Percentiles rank a stretch among this genome's conserved stretches.
Conservation (phyloP, 2,888 invertebrate species). For the Leptinotarsa rubiginosa region DNA sequence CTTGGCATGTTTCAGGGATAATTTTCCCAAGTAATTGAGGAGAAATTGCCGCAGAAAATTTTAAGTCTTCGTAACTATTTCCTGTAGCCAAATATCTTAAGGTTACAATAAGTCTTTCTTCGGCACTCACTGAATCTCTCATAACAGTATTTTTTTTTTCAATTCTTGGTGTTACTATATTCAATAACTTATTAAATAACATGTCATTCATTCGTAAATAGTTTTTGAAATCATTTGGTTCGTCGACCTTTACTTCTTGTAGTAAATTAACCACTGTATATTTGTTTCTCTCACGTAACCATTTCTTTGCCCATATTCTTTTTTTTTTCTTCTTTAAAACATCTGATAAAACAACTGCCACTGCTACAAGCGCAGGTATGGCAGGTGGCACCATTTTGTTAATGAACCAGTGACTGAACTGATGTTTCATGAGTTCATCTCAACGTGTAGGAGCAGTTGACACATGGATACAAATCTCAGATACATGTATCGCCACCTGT, state of each 20-base stretch:
- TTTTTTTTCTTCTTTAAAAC: conserved; percentile 13
- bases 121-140: conserved; percentile 4
- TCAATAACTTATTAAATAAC: conserved; percentile 11
- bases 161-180: conserved; percentile 12
- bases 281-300: conserved; percentile 25
- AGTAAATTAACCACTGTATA: conserved; percentile 22
- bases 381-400: conserved; percentile 11
- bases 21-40: neutral
- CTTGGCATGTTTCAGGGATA: conserved; percentile 1
- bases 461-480: conserved; percentile 27
- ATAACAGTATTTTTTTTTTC: conserved; percentile 9
- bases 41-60: neutral
- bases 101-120: conserved; percentile 8
- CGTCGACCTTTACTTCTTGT: conserved; percentile 16
- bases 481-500: conserved; percentile 20
- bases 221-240: conserved; percentile 11
- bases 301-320: conserved; percentile 24
- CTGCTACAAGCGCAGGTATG: conserved; percentile 10
- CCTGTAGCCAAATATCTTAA: conserved; percentile 8
- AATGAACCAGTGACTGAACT: conserved; percentile 20
- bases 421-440: conserved; percentile 25
- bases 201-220: conserved; percentile 13
- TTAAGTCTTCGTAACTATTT: neutral
- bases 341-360: conserved; percentile 5
- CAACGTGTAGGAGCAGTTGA: conserved; percentile 24